Base-by-base conservation (phyloP, 2,113 vertebrate species). In the Amphiprion percula region DNA sequence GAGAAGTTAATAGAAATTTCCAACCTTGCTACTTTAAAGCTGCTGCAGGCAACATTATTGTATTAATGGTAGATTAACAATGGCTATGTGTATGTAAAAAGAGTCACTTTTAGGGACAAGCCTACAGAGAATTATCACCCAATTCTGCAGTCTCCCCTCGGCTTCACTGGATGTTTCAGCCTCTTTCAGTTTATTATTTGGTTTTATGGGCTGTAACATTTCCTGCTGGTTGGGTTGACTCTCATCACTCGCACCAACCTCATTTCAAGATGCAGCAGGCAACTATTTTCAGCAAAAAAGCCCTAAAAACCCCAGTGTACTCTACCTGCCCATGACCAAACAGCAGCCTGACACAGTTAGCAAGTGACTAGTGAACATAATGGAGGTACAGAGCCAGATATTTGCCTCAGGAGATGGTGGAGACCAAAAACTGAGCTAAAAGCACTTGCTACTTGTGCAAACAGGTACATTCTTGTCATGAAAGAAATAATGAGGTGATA, bases 261-360 rank as follows among this genome's bases (percentile, higher is more conserved):
- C 47, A 49, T 49, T 49, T 19, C 12, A n/a, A 49, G 46, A 16
- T 50, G 56, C 44, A 72, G 69, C 69, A 39, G 19, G 26, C 30
- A 49, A 28, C 28, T 59, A 50, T 37, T 50, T 33, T 50, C 44
- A 33, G 46, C 15, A 49, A 49, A 5, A 49, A 19, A 49, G 15
- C 15, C 5, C 16, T 6, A 37, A 37, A 37, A 8, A 37, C 33
- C 33, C 33, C 33, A 37, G 33, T 37, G 33, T 37, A 37, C 33
- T 10, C 33, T 37, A 37, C 33, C 33, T 37, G 33, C 33, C 33
- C 8, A 9, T 37, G 33, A 37, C 33, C 33, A 37, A 37, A 37
- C 33, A 37, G 33, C 33, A 37, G 33, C 6, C 7, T 37, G 33
- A 37, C 33, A 37, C 33, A 37, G 33, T 30, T 30, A 30, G 30